Base-by-base conservation (phyloP, 2,797 vertebrate genomes). In the Rhabdophis nuchalis region DNA sequence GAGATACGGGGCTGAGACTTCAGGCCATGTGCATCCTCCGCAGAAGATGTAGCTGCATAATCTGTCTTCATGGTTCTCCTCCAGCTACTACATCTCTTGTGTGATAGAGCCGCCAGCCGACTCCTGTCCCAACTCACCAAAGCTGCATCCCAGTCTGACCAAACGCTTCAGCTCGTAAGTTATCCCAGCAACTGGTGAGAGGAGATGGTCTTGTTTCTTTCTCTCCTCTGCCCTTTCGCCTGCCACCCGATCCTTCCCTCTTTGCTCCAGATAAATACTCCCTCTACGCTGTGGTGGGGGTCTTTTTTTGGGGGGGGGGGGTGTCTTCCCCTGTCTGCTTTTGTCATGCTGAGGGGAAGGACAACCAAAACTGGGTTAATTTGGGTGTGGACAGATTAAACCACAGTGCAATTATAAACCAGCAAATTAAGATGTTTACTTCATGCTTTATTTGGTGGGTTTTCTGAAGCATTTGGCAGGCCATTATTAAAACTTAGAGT, bases 101-200 rank as follows among this genome's bases (percentile, higher is more conserved):
- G 96, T 97, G 91, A 97, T 98, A 82, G 98, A 99, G 95, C 98
- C 98, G 12, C 98, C 98, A 0, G 97, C 98, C 0, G 98, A 98
- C 92, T 96, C 97, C 41, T 98, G 98, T 50, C 98, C 98, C 2
- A 97, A 97, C 1, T 96, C 96, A 2, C 98, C 98, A 23, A 96
- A 96, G 46, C 96, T 97, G 93, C 97, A 97, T 52, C 97, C 97
- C 41, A 97, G 96, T 0, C 96, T 98, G 90, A 97, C 97, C 4
- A 98, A 98, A 96, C 98, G 98, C 61, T 98, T 99, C 53, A 98
- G 98, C 68, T 97, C 95, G 98, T 98, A 97, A 98, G 98, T 97
- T 23, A 5, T 9, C 41, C 18, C 54, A 36, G 41, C 27, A 10
- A 25, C 11, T 57, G 46, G 18, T 13, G 20, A 32, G 36, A 60